Evolutionary conservation across 2,113 vertebrate species (phyloP), one percentile per base, ranked within the genome.

Genomic region (Dipodomys stephensi): DNA sequence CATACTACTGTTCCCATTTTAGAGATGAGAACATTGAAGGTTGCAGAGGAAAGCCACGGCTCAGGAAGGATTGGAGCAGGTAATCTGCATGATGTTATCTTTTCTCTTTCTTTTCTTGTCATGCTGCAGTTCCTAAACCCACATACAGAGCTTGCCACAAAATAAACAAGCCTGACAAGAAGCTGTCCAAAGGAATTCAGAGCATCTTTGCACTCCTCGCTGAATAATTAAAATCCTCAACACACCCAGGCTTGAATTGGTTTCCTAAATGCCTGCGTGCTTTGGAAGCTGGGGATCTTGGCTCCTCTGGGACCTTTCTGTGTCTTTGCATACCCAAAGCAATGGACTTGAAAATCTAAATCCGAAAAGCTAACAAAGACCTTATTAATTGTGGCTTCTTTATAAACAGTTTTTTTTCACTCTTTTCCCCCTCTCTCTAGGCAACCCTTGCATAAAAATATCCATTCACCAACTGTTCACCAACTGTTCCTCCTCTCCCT

Each of bases 381-480:
- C 97, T 97, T 98, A 98, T 97, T 98, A 98, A 98, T 98, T 97
- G 97, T 97, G 97, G 77, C 96, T 98, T 97, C 97, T 98, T 98
- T 97, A 97, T 97, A 97, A 98, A 98, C 97, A 97, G 83, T 96
- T 78, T 96, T 78, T 96, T 53, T 82, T 1, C 83, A 35, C 85
- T 0, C 95, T 96, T 93, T 87, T 65, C 80, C 92, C 97, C 90
- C 95, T 97, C 96, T 97, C 98, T 98, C 98, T 97, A 98, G 97
- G 98, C 98, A 98, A 97, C 98, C 97, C 97, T 98, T 98, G 97
- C 97, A 98, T 98, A 98, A 98, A 98, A 98, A 98, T 98, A 98
- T 98, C 98, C 96, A 98, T 98, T 98, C 96, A 87, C 98, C 98
- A 98, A 98, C 98, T 98, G 98, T 98, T 98, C 98, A 98, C 98